Evolutionary conservation across 1,140 invertebrate genomes (phyloP).

Genomic region (Lordiphosa clarofinis): DNA sequence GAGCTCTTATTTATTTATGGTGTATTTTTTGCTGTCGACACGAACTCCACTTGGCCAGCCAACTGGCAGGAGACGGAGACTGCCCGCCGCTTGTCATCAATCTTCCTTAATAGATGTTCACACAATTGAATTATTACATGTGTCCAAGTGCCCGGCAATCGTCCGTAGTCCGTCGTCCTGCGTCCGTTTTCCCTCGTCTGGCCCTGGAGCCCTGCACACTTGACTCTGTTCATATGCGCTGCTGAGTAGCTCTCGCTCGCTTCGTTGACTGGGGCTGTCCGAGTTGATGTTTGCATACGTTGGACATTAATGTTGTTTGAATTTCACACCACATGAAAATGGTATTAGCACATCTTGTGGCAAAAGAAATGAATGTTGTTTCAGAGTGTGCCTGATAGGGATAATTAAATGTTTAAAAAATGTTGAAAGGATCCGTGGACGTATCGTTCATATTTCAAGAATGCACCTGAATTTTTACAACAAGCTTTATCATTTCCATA

Average conservation of each 20-base stretch:
- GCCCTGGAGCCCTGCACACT: slow-evolving; percentile 20
- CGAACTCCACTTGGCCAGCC: slow-evolving; percentile 23
- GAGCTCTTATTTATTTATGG: slow-evolving; percentile 62
- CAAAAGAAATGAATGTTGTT: slow-evolving; percentile 2
- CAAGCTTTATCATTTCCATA: no score
- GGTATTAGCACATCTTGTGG: slow-evolving; percentile 32
- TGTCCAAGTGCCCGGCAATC: slow-evolving; percentile 71
- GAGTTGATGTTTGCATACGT: slow-evolving; percentile 50
- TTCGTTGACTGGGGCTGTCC: slow-evolving; percentile 4
- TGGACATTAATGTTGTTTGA: slow-evolving; percentile 58
- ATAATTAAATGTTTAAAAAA: no score
- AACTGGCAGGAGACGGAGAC: slow-evolving; percentile 21
- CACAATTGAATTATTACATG: slow-evolving; percentile 78
- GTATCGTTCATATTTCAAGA: no score
- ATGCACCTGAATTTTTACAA: no score
- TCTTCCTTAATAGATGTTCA: slow-evolving; percentile 78
- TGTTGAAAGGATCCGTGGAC: no score
- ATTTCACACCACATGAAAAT: slow-evolving; percentile 50
- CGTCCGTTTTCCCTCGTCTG: neutral
- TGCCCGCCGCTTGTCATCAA: slow-evolving; percentile 61
- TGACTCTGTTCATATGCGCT: slow-evolving; percentile 39
- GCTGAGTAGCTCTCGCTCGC: neutral
- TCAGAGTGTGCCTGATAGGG: neutral
- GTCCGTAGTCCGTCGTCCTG: slow-evolving; percentile 21
- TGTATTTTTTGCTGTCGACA: slow-evolving; percentile 24